These are phyloP conservation scores for Pterostichus niger DNA, from an alignment of 2,888 invertebrate genomes.

Conservation along the genomic window DNA sequence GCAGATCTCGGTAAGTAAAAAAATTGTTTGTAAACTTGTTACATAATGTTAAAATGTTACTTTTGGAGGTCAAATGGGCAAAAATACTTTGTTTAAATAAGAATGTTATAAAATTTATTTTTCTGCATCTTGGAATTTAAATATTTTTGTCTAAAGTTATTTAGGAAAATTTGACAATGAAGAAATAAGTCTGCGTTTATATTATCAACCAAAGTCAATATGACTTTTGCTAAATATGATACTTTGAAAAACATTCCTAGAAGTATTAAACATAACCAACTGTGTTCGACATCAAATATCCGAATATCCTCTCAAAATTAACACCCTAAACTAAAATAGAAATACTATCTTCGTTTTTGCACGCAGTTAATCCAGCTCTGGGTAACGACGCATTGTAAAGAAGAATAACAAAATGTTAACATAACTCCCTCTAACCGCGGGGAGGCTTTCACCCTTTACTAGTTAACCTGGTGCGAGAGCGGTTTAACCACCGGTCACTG, in stretches of 20 bases:
- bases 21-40: too few species aligned
- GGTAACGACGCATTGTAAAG: neutral
- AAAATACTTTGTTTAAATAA: too few species aligned
- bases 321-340: neutral
- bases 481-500: neutral
- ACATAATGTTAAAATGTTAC: too few species aligned
- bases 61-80: too few species aligned
- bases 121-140: too few species aligned
- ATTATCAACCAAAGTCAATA: too few species aligned
- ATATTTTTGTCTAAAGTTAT: too few species aligned
- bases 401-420: neutral
- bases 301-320: neutral
- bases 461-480: neutral
- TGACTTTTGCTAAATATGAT: too few species aligned
- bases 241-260: neutral
- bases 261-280: neutral
- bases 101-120: too few species aligned
- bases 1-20: too few species aligned
- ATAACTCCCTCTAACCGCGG: slow-evolving; percentile 14
- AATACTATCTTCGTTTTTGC: neutral
- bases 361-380: neutral
- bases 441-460: neutral
- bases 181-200: too few species aligned
- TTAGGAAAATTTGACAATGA: too few species aligned
- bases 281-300: neutral